phyloP scores from a whole-genome alignment of 1,140 invertebrate genomes.

The Spodoptera litura region DNA sequence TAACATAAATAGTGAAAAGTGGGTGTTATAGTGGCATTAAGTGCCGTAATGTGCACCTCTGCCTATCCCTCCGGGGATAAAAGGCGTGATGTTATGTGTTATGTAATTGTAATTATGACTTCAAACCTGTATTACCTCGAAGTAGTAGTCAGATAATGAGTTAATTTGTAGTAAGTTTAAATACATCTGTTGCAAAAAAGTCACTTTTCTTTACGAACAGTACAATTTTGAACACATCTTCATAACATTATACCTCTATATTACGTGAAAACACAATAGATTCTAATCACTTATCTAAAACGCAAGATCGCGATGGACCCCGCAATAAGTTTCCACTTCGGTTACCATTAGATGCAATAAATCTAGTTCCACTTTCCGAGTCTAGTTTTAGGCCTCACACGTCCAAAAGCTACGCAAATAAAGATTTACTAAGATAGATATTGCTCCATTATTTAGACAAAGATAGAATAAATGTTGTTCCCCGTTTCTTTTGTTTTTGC shows the following conservation, averaged over 20 bases:
- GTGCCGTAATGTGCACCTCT: too few relatives aligned
- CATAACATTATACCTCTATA: too few relatives aligned
- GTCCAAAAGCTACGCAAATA: constrained; percentile 7
- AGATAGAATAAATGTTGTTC: not conserved
- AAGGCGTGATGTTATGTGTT: not conserved
- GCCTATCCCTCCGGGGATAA: too few relatives aligned
- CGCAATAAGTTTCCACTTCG: not conserved
- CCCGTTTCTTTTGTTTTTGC: not conserved
- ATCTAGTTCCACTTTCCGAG: not conserved
- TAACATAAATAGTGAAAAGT: too few relatives aligned
- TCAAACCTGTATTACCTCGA: not conserved
- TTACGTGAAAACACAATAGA: too few relatives aligned
- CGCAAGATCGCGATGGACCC: not conserved
- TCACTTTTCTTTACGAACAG: too few relatives aligned
- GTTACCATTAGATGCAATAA: constrained; percentile 5
- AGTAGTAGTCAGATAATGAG: too few relatives aligned
- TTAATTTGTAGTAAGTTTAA: too few relatives aligned
- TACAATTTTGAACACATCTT: too few relatives aligned
- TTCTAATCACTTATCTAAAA: too few relatives aligned
- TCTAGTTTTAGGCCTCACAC: not conserved
- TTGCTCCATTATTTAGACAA: constrained; percentile 8
- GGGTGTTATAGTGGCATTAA: too few relatives aligned
- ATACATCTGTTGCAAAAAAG: too few relatives aligned
- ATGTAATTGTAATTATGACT: not conserved
- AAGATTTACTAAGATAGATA: constrained; percentile 19